Evolutionary conservation across 2,888 invertebrate species (phyloP), one percentile per base, ranked within the genome.

Genomic region (Spicauda simplicius): DNA sequence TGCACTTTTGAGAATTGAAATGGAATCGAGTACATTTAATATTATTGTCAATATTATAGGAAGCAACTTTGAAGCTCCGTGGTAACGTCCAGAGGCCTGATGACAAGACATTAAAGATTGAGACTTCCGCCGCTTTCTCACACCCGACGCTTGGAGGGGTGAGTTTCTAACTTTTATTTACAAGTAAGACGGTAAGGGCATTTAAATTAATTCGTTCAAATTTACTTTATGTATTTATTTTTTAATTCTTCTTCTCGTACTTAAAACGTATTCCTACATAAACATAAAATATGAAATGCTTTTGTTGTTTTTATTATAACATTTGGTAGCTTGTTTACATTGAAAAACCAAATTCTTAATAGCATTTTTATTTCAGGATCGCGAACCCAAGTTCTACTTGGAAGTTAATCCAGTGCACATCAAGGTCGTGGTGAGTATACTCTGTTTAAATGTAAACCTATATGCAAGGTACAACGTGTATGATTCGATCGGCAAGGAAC

Each of bases 61-160:
- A 93, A 70, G 88, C 87, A 2, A 70, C 84, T 0, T 30, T 88
- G 50, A 90, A 84, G 70, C 70, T 88, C 64, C 78, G 79, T 14
- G 88, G 86, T 37, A 76, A 76, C 11, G 33, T 89, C 4, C 72
- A 80, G 33, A 80, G 80, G 8, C 82, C 86, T 5, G 77, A 75
- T 10, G 82, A 85, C 16, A 86, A 88, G 74, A 75, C 75, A 12
- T 64, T 90, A 73, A 85, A 83, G 73, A 79, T 91, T 0, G 90
- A 90, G 72, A 82, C 88, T 1, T 74, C 82, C 2, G 85, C 86
- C 0, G 76, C 82, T 59, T 62, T 89, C 65, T 83, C 86, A 0
- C 88, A 87, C 73, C 82, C 88, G 0, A 78, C 80, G 25, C 81
- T 91, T 64, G 91, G 91, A 71, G 78, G 76, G 50, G 91, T 91